phyloP scores from a whole-genome alignment of 2,113 vertebrate species.

The Alaudala cheleensis region DNA sequence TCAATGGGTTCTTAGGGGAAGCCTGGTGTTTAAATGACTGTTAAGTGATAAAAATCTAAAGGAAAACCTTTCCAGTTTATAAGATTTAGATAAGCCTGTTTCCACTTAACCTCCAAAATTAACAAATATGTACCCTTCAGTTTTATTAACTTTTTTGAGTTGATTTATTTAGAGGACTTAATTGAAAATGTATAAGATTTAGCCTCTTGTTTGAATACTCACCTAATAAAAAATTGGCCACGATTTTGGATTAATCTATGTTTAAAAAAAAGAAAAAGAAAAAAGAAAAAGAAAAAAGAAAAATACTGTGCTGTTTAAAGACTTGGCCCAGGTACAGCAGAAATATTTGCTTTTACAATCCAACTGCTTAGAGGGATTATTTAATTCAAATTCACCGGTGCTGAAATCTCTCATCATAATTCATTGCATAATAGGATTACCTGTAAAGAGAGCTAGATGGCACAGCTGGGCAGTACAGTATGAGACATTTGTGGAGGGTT shows the following conservation, averaged over 20 bases:
- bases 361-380: slow-evolving; percentile 19
- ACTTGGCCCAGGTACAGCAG: slow-evolving; percentile 7
- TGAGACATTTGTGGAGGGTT: not conserved
- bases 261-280: not conserved
- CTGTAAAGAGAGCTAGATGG: slow-evolving; percentile 24
- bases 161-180: not conserved
- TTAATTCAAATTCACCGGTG: not conserved
- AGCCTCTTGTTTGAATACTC: not conserved
- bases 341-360: slow-evolving; percentile 35
- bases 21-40: not conserved
- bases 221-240: not conserved
- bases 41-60: not conserved
- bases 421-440: slow-evolving; percentile 50
- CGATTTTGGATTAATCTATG: not conserved
- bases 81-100: not conserved
- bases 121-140: not conserved
- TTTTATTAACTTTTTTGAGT: slow-evolving; percentile 1
- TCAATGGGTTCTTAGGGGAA: not conserved
- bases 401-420: slow-evolving; percentile 26
- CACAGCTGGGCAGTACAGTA: slow-evolving; percentile 2
- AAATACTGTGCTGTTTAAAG: not conserved
- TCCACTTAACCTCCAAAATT: not conserved
- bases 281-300: not conserved
- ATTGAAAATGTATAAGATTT: not conserved
- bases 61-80: not conserved